Conservation (phyloP, 2,888 invertebrate genomes). For the Melipona beecheii region DNA sequence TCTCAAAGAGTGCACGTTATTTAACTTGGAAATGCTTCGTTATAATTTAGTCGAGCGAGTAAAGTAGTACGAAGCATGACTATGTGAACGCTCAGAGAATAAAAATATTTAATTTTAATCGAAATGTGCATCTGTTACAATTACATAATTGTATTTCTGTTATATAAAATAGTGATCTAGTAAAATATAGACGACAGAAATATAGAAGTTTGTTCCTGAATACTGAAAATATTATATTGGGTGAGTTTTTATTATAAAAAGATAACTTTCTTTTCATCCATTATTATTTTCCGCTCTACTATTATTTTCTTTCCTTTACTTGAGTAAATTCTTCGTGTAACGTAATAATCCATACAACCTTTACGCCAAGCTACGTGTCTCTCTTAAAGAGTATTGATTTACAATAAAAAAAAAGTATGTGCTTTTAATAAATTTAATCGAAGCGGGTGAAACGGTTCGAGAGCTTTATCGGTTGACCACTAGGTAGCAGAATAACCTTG, state of each 20-base stretch:
- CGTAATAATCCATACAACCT: constrained; percentile 10
- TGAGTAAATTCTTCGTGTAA: not conserved
- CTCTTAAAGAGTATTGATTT: constrained; percentile 49
- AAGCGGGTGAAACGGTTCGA: constrained; percentile 48
- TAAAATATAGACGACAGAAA: not conserved
- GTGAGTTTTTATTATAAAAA: constrained; percentile 17
- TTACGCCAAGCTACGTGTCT: constrained; percentile 12
- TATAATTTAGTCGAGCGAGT: not conserved
- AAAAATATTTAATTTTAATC: not conserved
- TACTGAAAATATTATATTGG: not conserved
- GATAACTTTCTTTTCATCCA: not conserved
- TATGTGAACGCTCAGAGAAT: not conserved
- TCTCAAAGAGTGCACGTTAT: constrained; percentile 16
- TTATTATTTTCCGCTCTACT: not conserved
- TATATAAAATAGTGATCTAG: too few species aligned
- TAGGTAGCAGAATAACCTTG: constrained; percentile 46
- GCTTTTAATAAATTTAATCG: constrained; percentile 59
- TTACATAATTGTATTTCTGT: not conserved
- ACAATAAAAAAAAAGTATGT: constrained; percentile 47
- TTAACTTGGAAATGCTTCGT: not conserved
- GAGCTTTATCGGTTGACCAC: constrained; percentile 40
- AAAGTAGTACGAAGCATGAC: not conserved
- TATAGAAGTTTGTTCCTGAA: too few species aligned
- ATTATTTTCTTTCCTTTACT: not conserved
- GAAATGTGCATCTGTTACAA: not conserved